Conservation (phyloP, 2,888 invertebrate species). For the Heliothis peltigera region DNA sequence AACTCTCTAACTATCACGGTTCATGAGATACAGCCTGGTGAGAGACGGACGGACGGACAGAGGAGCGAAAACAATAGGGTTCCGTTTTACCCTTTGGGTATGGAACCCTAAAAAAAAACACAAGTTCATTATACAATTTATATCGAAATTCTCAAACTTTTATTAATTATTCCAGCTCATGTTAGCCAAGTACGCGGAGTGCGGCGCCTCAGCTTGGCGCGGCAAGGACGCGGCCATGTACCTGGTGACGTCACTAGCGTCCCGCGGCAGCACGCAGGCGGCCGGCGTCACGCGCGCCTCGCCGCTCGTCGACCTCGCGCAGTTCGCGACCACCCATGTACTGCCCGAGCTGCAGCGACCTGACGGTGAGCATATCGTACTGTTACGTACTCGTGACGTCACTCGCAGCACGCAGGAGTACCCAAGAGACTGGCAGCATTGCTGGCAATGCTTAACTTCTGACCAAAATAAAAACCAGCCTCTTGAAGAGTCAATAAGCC, state of each 20-base stretch:
- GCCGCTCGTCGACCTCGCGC: conserved; percentile 96
- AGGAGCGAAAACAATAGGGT: no score
- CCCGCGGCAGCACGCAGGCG: conserved; percentile 96
- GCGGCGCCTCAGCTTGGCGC: conserved; percentile 95
- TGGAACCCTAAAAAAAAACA: no score
- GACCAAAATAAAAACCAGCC: no score
- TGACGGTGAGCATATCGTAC: conserved; percentile 87
- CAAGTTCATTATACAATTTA: no score
- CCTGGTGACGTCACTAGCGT: conserved; percentile 98
- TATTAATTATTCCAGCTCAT: conserved; percentile 87
- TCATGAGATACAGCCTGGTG: no score
- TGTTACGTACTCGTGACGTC: conserved; percentile 23
- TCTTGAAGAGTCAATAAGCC: no score
- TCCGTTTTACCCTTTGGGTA: no score
- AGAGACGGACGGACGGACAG: no score
- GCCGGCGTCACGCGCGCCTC: conserved; percentile 98
- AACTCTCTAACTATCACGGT: no score
- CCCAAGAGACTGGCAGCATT: no score
- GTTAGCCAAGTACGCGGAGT: conserved; percentile 93
- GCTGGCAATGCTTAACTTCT: no score
- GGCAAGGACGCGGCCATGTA: conserved; percentile 99
- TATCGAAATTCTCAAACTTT: no score
- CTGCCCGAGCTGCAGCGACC: conserved; percentile 94
- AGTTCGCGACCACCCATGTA: conserved; percentile 97
- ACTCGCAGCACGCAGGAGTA: conserved; percentile 95